Base-by-base conservation (phyloP, 2,113 vertebrate genomes). In the Pangasianodon gigas region DNA sequence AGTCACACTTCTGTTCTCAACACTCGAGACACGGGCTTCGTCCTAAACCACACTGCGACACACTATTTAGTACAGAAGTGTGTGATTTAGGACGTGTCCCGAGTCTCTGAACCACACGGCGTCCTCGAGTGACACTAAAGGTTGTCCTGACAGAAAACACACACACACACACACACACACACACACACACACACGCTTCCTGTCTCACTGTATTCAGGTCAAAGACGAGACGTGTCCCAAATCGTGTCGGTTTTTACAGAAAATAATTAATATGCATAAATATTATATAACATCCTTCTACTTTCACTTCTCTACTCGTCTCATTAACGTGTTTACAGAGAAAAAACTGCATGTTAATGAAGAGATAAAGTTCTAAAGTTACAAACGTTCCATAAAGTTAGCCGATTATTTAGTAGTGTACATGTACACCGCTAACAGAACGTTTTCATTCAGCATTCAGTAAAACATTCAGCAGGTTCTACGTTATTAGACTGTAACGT, bases 191-290 rank as follows among this genome's bases (percentile, higher is more conserved):
- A 62, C 62, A 65, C 26, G 11, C 26, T 46, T 24, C 74, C 37
- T 24, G 74, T 26, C 44, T 77, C 44, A 77, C 41, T 26, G 41
- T 48, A 46, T 77, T 77, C 41, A 77, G 74, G 74, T 48, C 74
- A 77, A 46, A 77, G 74, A 48, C 11, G 21, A 24, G 74, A 77
- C 44, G 4, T 77, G 74, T 26, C 44, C 41, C 74, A 77, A 77
- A 75, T 24, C 46, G 71, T 46, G 1, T 77, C 1, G 1, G 16
- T 77, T 77, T 77, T 77, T 77, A 24, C 19, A 46, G 74, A 26
- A 74, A 74, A 26, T 77, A 77, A 77, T 77, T 48, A 77, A 77
- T 26, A 77, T 77, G 74, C 74, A 11, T 77, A 77, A 77, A 77
- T 77, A 77, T 46, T 74, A 74, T 41, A 74, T 74, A 74, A 44